Conservation (phyloP, 2,797 vertebrate species). For the Hozukius guyotensis region DNA sequence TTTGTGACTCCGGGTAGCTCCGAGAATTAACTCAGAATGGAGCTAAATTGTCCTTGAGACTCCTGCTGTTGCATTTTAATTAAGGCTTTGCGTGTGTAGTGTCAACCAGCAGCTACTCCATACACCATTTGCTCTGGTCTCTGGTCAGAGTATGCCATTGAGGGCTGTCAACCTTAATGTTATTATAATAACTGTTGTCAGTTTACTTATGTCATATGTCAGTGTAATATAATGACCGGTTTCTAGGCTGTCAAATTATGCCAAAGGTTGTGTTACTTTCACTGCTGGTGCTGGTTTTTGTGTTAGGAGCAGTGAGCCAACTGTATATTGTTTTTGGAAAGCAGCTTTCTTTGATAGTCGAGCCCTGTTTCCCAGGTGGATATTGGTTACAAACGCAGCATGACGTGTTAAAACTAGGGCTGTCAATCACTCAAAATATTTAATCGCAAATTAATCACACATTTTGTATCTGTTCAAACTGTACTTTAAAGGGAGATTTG, state of each 20-base stretch:
- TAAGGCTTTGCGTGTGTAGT: not conserved
- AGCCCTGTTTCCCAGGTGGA: not conserved
- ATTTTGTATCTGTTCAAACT: no score
- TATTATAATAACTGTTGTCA: not conserved
- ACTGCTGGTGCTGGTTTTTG: not conserved
- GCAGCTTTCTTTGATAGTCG: not conserved
- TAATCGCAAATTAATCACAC: no score
- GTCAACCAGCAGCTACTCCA: not conserved
- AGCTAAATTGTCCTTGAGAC: not conserved
- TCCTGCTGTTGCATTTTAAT: conserved; percentile 13
- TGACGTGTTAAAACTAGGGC: not conserved
- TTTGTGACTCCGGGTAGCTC: not conserved
- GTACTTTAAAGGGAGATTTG: no score
- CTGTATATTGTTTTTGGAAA: not conserved
- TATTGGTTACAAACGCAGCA: not conserved
- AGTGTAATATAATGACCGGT: not conserved
- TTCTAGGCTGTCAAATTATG: not conserved
- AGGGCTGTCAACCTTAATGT: not conserved
- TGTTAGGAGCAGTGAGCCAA: not conserved
- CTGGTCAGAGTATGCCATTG: not conserved
- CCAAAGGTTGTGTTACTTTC: not conserved
- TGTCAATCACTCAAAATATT: no score
- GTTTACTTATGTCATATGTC: not conserved
- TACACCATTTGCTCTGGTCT: not conserved
- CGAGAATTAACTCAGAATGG: not conserved